phyloP scores from a whole-genome alignment of 2,797 vertebrate genomes.

The Vireo griseus region DNA sequence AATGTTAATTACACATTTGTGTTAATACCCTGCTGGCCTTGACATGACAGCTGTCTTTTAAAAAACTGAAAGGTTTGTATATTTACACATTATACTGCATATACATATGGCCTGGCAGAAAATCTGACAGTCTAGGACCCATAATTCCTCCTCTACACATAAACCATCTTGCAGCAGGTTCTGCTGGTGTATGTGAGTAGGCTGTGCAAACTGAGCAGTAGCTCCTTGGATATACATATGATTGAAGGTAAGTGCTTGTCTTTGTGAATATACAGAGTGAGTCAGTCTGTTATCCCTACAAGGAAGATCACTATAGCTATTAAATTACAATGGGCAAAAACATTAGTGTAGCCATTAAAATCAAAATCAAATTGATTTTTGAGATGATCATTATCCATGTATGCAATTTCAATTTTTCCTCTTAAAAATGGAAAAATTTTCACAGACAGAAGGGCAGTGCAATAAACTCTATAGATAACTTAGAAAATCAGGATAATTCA shows the following conservation, averaged over 20 bases:
- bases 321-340: constrained; percentile 14
- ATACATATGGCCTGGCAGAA: background rate
- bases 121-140: background rate
- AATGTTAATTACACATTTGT: background rate
- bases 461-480: background rate
- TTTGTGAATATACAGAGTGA: background rate
- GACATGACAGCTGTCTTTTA: background rate
- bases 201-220: background rate
- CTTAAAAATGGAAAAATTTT: background rate
- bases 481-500: background rate
- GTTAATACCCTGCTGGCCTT: background rate
- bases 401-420: constrained; percentile 12
- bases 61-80: background rate
- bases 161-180: background rate
- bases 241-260: background rate
- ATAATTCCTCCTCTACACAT: background rate
- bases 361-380: constrained; percentile 5
- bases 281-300: background rate
- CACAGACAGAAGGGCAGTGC: background rate
- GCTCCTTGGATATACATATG: background rate
- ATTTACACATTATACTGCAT: background rate
- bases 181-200: background rate
- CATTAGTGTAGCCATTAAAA: constrained; percentile 24
- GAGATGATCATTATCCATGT: background rate
- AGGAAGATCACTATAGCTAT: background rate